These are phyloP conservation scores for Hydractinia symbiolongicarpus DNA, from an alignment of 30 jellyfish, hydroid and myxozoan species.

Conservation along the genomic window DNA sequence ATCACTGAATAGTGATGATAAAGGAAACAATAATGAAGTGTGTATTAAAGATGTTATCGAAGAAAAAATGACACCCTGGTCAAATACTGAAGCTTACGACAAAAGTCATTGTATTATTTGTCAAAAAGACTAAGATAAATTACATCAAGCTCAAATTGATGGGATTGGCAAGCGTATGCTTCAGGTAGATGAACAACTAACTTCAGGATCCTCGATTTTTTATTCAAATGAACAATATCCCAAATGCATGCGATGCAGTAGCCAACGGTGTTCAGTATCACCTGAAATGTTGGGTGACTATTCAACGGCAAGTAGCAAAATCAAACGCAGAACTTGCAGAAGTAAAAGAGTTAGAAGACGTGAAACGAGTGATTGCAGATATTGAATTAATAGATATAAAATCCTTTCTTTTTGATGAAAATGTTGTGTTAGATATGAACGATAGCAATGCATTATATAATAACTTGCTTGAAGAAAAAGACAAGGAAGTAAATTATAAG, in stretches of 20 bases:
- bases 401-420: neutral
- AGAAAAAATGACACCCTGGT: neutral
- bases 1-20: too few species aligned
- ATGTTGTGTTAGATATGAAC: conserved; percentile 12
- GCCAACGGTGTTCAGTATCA: conserved; percentile 18
- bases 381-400: conserved; percentile 16
- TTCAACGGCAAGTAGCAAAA: conserved; percentile 2
- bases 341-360: conserved; percentile 1
- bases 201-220: conserved; percentile 1
- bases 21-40: too few species aligned
- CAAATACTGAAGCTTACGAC: conserved; percentile 2
- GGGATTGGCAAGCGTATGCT: conserved; percentile 5
- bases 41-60: too few species aligned
- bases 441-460: conserved; percentile 3
- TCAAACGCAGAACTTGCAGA: neutral
- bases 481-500: conserved; percentile 13
- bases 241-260: conserved; percentile 9
- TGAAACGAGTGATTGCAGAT: conserved; percentile 14
- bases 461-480: conserved; percentile 6
- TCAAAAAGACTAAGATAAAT: neutral
- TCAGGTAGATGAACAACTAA: neutral
- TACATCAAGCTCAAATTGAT: neutral
- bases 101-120: neutral
- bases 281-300: neutral
- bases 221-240: conserved; percentile 7